phyloP scores from a whole-genome alignment of 1,140 invertebrate genomes.

The Drosophila sp. region DNA sequence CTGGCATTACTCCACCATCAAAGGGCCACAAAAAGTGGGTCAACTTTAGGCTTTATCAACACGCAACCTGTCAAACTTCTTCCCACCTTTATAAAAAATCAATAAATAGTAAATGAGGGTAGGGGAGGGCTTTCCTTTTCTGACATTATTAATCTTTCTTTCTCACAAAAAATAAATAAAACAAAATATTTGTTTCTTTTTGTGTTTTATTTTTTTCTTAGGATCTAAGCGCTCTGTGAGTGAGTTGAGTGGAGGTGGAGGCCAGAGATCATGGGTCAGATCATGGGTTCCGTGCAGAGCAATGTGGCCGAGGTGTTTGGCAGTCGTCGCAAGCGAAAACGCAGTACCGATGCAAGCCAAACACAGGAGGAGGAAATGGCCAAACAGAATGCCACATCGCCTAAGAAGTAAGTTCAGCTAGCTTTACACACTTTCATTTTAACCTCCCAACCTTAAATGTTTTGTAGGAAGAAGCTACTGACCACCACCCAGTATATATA shows the following conservation, averaged over 20 bases:
- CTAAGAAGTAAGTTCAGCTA: constrained; percentile 69
- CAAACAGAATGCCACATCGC: constrained; percentile 46
- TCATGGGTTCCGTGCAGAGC: constrained; percentile 65
- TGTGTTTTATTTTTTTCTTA: not conserved
- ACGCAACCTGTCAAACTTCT: constrained; percentile 53
- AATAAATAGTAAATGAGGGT: constrained; percentile 14
- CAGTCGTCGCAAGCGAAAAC: constrained; percentile 71
- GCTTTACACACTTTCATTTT: not conserved
- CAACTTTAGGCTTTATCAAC: constrained; percentile 42
- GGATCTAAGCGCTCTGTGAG: not conserved
- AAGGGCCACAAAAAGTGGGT: constrained; percentile 52
- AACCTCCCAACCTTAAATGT: constrained; percentile 22
- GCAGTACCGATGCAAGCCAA: constrained; percentile 57
- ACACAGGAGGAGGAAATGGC: constrained; percentile 55
- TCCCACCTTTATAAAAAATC: constrained; percentile 19
- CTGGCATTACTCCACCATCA: constrained; percentile 3
- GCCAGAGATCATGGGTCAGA: constrained; percentile 64
- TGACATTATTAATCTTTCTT: constrained; percentile 13
- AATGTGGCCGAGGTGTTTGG: constrained; percentile 70
- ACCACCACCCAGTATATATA: constrained; percentile 92
- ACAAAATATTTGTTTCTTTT: not conserved
- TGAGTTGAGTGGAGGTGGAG: not conserved
- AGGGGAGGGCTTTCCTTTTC: not conserved
- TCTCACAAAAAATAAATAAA: not conserved
- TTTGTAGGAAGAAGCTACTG: constrained; percentile 87